These are phyloP conservation scores for Clangula hyemalis DNA, from an alignment of 2,797 vertebrate genomes.

Conservation along the genomic window DNA sequence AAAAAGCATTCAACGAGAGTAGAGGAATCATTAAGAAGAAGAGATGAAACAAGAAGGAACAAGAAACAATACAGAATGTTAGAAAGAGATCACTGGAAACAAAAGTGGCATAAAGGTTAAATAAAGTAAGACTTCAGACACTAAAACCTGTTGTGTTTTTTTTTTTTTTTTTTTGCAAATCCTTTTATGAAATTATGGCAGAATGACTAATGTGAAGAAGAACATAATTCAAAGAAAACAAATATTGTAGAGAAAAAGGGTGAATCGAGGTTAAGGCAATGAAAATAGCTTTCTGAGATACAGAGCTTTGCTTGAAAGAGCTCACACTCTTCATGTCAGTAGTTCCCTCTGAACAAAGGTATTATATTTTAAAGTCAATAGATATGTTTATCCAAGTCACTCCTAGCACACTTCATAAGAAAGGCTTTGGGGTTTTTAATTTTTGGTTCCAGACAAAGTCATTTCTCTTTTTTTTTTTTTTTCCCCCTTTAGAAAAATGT, in stretches of 20 bases:
- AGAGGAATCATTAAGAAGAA: background rate
- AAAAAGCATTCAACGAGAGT: background rate
- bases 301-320: background rate
- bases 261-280: slow-evolving; percentile 45
- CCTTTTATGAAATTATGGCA: background rate
- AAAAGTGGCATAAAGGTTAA: background rate
- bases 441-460: slow-evolving; percentile 12
- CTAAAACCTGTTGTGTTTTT: background rate
- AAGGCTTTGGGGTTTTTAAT: slow-evolving; percentile 16
- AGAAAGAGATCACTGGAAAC: background rate
- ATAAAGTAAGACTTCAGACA: background rate
- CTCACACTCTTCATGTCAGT: background rate
- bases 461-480: background rate
- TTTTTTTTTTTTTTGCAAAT: slow-evolving; percentile 17
- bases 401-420: background rate
- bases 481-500: background rate
- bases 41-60: background rate
- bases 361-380: slow-evolving; percentile 39
- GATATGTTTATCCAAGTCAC: slow-evolving; percentile 31
- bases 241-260: background rate
- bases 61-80: background rate
- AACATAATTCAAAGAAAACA: slow-evolving; percentile 1
- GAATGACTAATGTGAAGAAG: background rate
- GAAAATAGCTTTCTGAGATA: slow-evolving; percentile 22
- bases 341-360: slow-evolving; percentile 28